Conservation (phyloP, 2,113 vertebrate genomes). For the Chunga burmeisteri region DNA sequence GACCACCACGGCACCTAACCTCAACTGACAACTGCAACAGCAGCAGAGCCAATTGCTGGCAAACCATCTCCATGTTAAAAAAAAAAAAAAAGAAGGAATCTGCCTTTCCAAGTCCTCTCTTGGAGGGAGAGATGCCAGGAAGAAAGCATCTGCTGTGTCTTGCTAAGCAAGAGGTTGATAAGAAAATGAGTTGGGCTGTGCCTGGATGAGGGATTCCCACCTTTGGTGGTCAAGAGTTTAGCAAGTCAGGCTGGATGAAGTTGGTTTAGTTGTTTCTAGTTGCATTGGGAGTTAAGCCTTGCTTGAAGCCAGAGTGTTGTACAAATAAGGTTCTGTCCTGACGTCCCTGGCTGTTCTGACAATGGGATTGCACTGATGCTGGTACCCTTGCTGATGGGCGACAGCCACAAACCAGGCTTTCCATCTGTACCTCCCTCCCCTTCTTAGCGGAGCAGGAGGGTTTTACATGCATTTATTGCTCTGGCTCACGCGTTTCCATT, state of each 20-base stretch:
- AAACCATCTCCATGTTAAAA: not conserved
- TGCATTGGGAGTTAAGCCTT: not conserved
- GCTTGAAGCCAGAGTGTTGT: not conserved
- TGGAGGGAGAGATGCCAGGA: conserved; percentile 1
- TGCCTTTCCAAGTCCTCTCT: not conserved
- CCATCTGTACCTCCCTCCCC: not conserved
- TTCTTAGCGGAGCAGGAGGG: conserved; percentile 41
- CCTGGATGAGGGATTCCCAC: not conserved
- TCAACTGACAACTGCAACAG: conserved; percentile 13
- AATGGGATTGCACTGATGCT: accelerated
- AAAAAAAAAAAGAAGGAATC: not conserved
- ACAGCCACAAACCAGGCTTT: not conserved
- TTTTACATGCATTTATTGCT: conserved; percentile 65
- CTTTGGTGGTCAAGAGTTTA: not conserved
- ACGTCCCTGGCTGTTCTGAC: not conserved
- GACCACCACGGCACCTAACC: not conserved
- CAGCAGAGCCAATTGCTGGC: not conserved
- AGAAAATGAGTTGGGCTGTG: not conserved
- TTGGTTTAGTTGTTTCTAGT: not conserved
- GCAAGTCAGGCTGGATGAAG: not conserved
- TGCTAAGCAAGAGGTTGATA: not conserved
- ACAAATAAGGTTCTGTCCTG: not conserved
- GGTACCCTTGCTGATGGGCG: accelerated
- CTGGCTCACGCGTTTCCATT: conserved; percentile 66
- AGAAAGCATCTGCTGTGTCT: not conserved